Conservation (phyloP, 1,140 invertebrate genomes). For the Drosophila mojavensis region DNA sequence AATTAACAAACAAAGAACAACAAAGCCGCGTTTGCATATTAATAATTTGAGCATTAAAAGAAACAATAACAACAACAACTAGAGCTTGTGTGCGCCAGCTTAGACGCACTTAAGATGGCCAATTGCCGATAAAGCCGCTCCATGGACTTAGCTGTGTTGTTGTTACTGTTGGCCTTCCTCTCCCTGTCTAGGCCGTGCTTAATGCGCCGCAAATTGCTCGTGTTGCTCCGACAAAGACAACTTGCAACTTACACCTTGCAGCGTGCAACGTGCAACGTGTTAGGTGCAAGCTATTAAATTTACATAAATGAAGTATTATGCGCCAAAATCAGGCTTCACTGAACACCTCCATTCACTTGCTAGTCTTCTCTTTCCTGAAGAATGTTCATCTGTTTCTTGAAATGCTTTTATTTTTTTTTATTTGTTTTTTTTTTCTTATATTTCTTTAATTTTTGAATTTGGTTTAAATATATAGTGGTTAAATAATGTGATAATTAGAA, state of each 20-base stretch:
- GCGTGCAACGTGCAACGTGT: conserved; percentile 14
- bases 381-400: neutral
- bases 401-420: conserved; percentile 11
- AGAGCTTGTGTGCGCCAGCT: conserved; percentile 52
- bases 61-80: neutral
- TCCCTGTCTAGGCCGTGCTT: conserved; percentile 30
- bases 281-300: conserved; percentile 42
- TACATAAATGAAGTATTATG: conserved; percentile 39
- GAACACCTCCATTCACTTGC: neutral
- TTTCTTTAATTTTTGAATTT: too few relatives aligned
- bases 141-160: neutral
- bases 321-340: neutral
- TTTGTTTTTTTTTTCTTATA: too few relatives aligned
- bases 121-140: conserved; percentile 39
- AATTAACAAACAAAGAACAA: conserved; percentile 49
- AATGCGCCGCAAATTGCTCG: conserved; percentile 73
- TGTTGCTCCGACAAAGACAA: conserved; percentile 65
- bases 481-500: too few relatives aligned
- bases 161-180: too few relatives aligned
- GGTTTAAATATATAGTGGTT: too few relatives aligned
- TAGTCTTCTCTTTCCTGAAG: neutral
- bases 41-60: conserved; percentile 44
- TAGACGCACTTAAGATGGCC: conserved; percentile 44
- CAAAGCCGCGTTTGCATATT: conserved; percentile 48
- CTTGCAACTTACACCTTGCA: conserved; percentile 38